phyloP scores from a whole-genome alignment of 1,140 invertebrate genomes.

The Nixonia krombeini region DNA sequence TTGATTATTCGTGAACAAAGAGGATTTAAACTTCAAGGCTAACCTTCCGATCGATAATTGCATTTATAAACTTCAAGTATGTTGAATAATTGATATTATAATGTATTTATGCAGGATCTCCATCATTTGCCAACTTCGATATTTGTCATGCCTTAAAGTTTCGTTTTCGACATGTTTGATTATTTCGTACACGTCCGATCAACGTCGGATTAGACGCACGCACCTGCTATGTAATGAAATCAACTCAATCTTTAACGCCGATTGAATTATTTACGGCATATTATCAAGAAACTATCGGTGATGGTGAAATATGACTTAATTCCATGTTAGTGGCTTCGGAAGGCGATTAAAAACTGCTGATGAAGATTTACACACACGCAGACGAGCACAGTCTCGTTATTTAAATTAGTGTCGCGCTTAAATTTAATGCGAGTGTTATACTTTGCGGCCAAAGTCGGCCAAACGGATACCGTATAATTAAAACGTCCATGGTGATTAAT shows the following conservation, averaged over 20 bases:
- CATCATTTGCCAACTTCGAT: no score
- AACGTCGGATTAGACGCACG: no score
- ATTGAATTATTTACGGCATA: neutral
- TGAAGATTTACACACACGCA: neutral
- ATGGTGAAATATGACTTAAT: no score
- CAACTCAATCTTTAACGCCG: neutral
- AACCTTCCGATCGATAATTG: constrained; percentile 4
- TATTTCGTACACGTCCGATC: no score
- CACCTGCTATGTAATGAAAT: no score
- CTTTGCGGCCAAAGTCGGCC: constrained; percentile 9
- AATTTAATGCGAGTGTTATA: constrained; percentile 31
- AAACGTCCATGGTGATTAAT: constrained; percentile 54
- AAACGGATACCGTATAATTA: constrained; percentile 44
- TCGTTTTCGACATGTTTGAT: no score
- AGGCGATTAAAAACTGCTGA: no score
- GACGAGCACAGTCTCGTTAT: neutral
- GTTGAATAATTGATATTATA: constrained; percentile 10
- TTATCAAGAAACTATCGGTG: no score
- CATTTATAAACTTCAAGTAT: constrained; percentile 3
- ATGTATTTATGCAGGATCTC: no score
- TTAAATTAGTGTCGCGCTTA: constrained; percentile 35
- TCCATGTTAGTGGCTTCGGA: no score
- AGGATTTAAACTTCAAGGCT: constrained; percentile 12
- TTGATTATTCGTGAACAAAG: constrained; percentile 12
- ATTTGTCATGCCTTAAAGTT: no score